phyloP scores from a whole-genome alignment of 2,888 invertebrate genomes.

The Drosophila pseudotalamancana region DNA sequence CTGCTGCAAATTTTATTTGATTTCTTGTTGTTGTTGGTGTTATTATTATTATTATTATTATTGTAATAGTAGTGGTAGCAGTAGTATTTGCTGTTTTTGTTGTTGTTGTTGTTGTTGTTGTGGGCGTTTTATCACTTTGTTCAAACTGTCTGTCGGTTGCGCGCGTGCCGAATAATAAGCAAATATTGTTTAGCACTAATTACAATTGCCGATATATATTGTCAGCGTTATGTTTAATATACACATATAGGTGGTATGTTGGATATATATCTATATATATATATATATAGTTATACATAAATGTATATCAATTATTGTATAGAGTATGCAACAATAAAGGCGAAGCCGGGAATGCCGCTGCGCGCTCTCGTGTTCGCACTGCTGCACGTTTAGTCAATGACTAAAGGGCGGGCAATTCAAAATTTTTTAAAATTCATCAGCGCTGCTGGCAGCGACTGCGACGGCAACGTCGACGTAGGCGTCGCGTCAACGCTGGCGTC shows the following conservation, averaged over 20 bases:
- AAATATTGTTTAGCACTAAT: constrained; percentile 32
- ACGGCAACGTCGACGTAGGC: constrained; percentile 34
- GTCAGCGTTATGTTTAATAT: constrained; percentile 8
- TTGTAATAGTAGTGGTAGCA: constrained; percentile 11
- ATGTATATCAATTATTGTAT: constrained; percentile 14
- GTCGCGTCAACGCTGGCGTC: constrained; percentile 49
- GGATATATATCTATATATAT: background rate
- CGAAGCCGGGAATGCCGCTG: constrained; percentile 62
- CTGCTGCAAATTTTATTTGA: constrained; percentile 40
- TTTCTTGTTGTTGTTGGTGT: constrained; percentile 18
- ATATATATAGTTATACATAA: background rate
- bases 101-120: constrained; percentile 16
- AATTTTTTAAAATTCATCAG: constrained; percentile 82
- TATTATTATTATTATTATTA: constrained; percentile 14
- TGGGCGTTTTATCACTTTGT: constrained; percentile 37
- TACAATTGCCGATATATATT: constrained; percentile 34
- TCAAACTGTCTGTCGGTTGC: constrained; percentile 44
- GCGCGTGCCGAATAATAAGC: constrained; percentile 65
- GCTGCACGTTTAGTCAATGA: constrained; percentile 83
- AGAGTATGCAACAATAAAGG: constrained; percentile 37
- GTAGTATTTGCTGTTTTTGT: constrained; percentile 27
- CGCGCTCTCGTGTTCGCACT: constrained; percentile 79
- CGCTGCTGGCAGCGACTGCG: constrained; percentile 50
- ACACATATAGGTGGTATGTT: too few species aligned
- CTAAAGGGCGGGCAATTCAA: constrained; percentile 83